phyloP scores from a whole-genome alignment of 2,113 vertebrate species.

The Hydropotes inermis region DNA sequence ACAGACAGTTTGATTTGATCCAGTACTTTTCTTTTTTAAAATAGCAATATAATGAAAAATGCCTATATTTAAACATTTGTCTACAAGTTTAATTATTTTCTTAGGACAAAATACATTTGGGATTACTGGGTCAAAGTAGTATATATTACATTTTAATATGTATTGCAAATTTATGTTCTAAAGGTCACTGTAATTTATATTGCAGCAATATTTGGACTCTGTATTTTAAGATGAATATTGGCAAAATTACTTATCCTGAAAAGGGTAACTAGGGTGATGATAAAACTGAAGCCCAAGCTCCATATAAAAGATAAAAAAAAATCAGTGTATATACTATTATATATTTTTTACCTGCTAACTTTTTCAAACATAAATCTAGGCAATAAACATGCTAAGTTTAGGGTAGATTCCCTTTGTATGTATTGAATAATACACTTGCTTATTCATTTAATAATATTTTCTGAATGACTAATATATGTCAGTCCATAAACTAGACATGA shows the following conservation, averaged over 20 bases:
- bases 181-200: not conserved
- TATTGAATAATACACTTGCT: not conserved
- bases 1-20: not conserved
- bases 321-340: not conserved
- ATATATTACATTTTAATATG: not conserved
- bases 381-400: not conserved
- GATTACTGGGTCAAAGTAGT: not conserved
- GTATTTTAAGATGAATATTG: not conserved
- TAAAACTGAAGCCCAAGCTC: not conserved
- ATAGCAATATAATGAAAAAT: not conserved
- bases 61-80: not conserved
- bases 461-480: not conserved
- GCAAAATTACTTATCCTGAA: not conserved
- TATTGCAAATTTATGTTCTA: not conserved
- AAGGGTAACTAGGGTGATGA: not conserved
- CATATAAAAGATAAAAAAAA: not conserved
- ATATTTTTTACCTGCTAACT: not conserved
- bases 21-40: not conserved
- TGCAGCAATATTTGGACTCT: not conserved
- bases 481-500: not conserved
- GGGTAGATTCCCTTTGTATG: not conserved
- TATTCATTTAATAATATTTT: not conserved
- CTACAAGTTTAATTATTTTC: not conserved
- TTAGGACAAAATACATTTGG: not conserved
- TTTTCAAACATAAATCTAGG: not conserved